Evolutionary conservation across 2,888 invertebrate genomes (phyloP).

Genomic region (Odontomyia ornata): DNA sequence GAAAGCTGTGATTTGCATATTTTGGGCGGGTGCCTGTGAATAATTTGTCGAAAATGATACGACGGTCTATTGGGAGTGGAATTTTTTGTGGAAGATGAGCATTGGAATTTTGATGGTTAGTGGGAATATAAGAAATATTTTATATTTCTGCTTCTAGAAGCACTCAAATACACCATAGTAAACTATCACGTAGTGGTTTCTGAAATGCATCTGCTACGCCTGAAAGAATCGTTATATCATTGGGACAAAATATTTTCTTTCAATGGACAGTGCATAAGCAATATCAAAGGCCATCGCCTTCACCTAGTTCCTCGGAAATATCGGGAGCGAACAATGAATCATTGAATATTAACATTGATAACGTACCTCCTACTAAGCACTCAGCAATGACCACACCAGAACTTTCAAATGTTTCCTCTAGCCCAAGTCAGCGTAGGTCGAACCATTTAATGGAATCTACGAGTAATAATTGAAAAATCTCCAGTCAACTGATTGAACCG

Average conservation of each 20-base stretch:
- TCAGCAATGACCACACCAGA: background rate
- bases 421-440: conserved; percentile 7
- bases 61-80: too few relatives aligned
- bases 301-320: background rate
- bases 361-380: conserved; percentile 4
- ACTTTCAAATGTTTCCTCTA: background rate
- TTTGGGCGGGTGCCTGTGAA: background rate
- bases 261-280: too few relatives aligned
- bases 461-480: conserved; percentile 13
- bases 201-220: too few relatives aligned
- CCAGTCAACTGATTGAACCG: conserved; percentile 10
- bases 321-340: conserved; percentile 16
- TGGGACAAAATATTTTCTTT: too few relatives aligned
- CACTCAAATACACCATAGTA: too few relatives aligned
- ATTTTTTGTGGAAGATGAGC: too few relatives aligned
- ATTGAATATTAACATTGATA: background rate
- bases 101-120: too few relatives aligned
- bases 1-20: background rate
- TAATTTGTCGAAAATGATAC: background rate
- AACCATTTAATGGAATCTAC: conserved; percentile 22
- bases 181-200: too few relatives aligned
- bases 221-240: too few relatives aligned
- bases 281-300: background rate
- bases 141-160: too few relatives aligned
- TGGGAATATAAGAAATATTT: too few relatives aligned